phyloP scores from a whole-genome alignment of 2,888 invertebrate species.

The Elegia similella region DNA sequence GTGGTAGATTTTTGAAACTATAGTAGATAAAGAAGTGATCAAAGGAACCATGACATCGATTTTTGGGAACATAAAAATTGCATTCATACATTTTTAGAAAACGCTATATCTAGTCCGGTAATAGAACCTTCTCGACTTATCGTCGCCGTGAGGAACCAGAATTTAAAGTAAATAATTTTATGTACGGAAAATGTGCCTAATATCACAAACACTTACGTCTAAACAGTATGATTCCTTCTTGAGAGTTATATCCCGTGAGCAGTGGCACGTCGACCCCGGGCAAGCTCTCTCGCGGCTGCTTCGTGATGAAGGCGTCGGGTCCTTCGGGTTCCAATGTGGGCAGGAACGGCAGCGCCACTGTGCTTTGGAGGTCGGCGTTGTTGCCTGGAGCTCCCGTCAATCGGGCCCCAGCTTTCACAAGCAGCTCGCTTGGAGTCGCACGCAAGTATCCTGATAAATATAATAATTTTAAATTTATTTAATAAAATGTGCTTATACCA shows the following conservation, averaged over 20 bases:
- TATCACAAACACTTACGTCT: slow-evolving; percentile 69
- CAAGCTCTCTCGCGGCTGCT: slow-evolving; percentile 69
- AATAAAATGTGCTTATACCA: too few species aligned
- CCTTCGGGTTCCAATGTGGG: slow-evolving; percentile 73
- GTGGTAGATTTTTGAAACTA: too few species aligned
- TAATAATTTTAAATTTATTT: too few species aligned
- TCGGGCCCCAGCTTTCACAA: slow-evolving; percentile 81
- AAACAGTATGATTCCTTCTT: slow-evolving; percentile 84
- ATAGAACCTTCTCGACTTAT: too few species aligned
- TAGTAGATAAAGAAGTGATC: too few species aligned
- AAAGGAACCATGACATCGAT: too few species aligned
- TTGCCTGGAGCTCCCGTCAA: slow-evolving; percentile 66
- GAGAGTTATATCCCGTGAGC: slow-evolving; percentile 84
- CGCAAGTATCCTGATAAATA: slow-evolving; percentile 71
- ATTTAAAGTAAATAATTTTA: too few species aligned
- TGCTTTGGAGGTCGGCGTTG: slow-evolving; percentile 75
- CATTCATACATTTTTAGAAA: too few species aligned
- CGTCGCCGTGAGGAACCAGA: too few species aligned
- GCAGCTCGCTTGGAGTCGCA: slow-evolving; percentile 80
- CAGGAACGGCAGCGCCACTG: slow-evolving; percentile 83
- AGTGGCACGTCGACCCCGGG: slow-evolving; percentile 82
- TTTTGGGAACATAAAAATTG: too few species aligned
- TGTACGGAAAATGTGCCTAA: too few species aligned
- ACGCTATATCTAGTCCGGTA: too few species aligned
- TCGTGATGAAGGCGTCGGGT: slow-evolving; percentile 77